Percentiles rank a stretch among this genome's conserved stretches.
Conservation (phyloP, 1,140 invertebrate genomes). For the Coelopa frigida region DNA sequence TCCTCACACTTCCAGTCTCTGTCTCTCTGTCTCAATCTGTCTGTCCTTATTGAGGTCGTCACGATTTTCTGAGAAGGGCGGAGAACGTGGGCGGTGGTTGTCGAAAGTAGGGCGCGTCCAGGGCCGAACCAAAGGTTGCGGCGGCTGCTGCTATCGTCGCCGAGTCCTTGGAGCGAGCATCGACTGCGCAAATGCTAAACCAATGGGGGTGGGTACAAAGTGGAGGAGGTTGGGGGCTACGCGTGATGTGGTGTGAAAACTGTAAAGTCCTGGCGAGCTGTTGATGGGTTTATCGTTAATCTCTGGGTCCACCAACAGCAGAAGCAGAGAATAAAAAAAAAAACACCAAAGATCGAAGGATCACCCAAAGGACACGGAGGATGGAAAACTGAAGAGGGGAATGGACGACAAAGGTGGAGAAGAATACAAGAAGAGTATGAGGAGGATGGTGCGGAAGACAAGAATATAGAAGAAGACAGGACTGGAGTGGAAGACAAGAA, state of each 20-base stretch:
- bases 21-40: too few species aligned
- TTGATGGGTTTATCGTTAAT: conserved; percentile 10
- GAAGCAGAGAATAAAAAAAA: conserved; percentile 7
- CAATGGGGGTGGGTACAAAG: background rate
- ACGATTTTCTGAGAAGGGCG: background rate
- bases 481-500: too few species aligned
- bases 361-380: too few species aligned
- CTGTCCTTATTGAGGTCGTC: conserved; percentile 4
- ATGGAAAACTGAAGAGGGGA: too few species aligned
- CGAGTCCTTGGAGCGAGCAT: background rate
- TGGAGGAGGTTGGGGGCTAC: background rate
- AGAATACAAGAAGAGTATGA: too few species aligned
- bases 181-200: background rate
- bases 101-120: background rate
- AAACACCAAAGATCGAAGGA: too few species aligned
- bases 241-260: background rate
- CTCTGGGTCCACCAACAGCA: background rate
- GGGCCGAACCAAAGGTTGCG: background rate
- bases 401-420: too few species aligned
- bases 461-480: too few species aligned
- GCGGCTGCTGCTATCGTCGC: background rate
- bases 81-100: background rate
- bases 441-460: too few species aligned
- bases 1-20: too few species aligned
- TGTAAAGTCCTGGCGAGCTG: conserved; percentile 2